Evolutionary conservation across 2,888 invertebrate genomes (phyloP), one percentile per base, ranked within the genome.

Genomic region (Beris morrisii): DNA sequence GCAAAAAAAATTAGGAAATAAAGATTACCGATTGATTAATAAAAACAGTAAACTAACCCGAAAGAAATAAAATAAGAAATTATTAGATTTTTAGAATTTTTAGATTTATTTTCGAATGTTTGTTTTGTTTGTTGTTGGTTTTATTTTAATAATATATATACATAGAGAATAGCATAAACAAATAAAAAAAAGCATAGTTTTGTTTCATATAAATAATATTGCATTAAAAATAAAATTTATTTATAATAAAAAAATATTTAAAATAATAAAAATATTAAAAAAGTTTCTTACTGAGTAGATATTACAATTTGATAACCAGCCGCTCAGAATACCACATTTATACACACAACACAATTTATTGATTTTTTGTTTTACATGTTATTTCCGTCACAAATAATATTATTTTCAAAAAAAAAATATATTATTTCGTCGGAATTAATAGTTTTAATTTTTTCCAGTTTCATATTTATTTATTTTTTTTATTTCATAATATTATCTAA

Each of bases 171-270:
- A 44, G 50, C 52, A 53, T 53, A 53, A 53, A 53, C 53, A 53
- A 53, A n/a, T 52, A 61, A 52, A 38, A 52, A 38, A 38, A 61
- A 61, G 52, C 50, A 61, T 15, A 61, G 6, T 7, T 43, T 46
- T 57, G 30, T 57, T 61, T 52, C 38, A 52, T 61, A 61, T 61
- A 61, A 61, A 61, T 61, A 61, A 61, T 61, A 61, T 61, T 61
- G 61, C 61, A 61, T 61, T 61, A 43, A 48, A 59, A 13, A 61
- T 52, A 38, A 48, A 59, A 59, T 30, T 59, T 46, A 59, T 59
- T 59, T n/a, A 13, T 31, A 38, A 52, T 59, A 48, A n/a, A 22
- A 50, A 50, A 11, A 50, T 50, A 22, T 15, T 50, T 28, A 28
- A 50, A 50, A 48, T 9, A 43, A 38, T 55, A 55, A 48, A 48